Evolutionary conservation across 2,888 invertebrate species (phyloP).

Genomic region (Heliconius charithonia): DNA sequence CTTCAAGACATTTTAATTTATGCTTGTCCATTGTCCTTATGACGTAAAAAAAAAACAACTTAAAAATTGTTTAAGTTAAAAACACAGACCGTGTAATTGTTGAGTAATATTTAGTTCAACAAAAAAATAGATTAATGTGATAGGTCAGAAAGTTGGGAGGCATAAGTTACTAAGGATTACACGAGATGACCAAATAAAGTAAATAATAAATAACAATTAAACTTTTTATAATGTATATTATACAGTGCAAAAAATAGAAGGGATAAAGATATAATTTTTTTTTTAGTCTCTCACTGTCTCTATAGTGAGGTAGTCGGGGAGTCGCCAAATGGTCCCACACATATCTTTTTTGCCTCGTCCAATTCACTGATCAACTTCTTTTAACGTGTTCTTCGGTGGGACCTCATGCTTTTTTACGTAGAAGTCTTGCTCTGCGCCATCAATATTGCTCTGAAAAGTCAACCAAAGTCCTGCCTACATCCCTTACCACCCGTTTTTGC

Average conservation of each 20-base stretch:
- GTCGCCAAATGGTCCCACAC: too few species aligned
- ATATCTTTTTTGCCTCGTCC: too few species aligned
- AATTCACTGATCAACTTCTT: too few species aligned
- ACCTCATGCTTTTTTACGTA: too few species aligned
- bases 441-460: too few species aligned
- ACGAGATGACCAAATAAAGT: conserved; percentile 1
- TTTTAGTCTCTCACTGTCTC: background rate
- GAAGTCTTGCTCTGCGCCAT: too few species aligned
- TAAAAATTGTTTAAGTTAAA: background rate
- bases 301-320: background rate
- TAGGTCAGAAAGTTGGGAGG: background rate
- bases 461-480: too few species aligned
- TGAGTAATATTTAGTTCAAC: background rate
- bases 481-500: too few species aligned
- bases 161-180: conserved; percentile 22
- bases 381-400: too few species aligned
- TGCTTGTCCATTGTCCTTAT: background rate
- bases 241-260: background rate
- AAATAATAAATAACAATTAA: background rate
- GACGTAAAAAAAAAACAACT: background rate
- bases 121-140: background rate
- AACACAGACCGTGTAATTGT: background rate
- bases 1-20: background rate
- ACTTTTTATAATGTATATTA: background rate
- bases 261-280: background rate